Base-by-base conservation (phyloP, 1,140 invertebrate genomes). In the Heliothis subflexa region DNA sequence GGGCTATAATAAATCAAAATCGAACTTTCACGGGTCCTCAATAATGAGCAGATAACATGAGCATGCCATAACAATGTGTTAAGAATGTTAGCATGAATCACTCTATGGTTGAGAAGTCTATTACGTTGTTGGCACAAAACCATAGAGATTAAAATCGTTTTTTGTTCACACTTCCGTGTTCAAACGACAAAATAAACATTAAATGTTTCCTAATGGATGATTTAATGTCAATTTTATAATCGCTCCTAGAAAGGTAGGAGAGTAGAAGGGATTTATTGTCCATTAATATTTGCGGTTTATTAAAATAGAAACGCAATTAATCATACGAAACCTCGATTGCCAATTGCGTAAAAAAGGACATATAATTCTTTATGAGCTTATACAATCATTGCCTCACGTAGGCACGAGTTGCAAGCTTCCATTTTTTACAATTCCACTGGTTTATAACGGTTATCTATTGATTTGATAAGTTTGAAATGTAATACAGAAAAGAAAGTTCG, bases 11-110 rank as follows among this genome's bases (percentile, higher is more conserved):
- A 59, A 75, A 75, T 75, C 59, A 62, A 47, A 62, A 47, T 62
- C 21, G 57, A 75, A 75, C 73, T 75, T 75, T 75, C 59, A 75
- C 73, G 52, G 59, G 59, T 75, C 71, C 71, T 59, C 73, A 40
- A 33, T 75, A 64, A 75, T 64, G 59, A 62, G 57, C 5, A 47
- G 28, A 75, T 64, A 25, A 75, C 59, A 75, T 75, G 59, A 40
- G 47, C 59, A 52, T 28, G 47, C 40, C 25, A 64, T 64, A 62
- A 75, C 18, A 75, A n/a, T 18, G 62, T 62, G 59, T 62, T 16
- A 13, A 47, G 33, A 52, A 50, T 25, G 25, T 40, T 52, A 71
- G 25, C 25, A 57, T 57, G 73, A 64, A 64, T 64, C 57, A 62
- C 59, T 52, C 25, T 49, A 28, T 47, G 59, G 18, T 49, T 14